Evolutionary conservation across 2,888 invertebrate genomes (phyloP), one percentile per base, ranked within the genome.

Genomic region (Drosophila kanekoi): DNA sequence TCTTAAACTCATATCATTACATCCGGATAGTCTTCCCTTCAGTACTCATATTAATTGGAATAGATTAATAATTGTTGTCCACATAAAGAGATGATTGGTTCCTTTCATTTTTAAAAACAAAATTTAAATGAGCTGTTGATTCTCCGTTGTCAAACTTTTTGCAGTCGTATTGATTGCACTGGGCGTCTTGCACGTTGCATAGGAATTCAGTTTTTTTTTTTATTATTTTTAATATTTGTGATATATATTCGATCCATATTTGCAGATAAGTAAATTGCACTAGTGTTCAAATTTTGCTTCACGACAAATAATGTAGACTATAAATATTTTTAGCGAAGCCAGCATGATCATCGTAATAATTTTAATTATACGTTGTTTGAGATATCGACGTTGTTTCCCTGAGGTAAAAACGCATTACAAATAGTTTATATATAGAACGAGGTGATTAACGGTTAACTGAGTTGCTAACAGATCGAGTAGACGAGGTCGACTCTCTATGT

Each of bases 231-330:
- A 38, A 20, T 32, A 61, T 54, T 68, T 62, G 16, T 35, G 10
- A 77, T 66, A 51, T 77, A 71, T 20, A 37, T 38, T 37, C 66
- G 67, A 77, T 62, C 71, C 63, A 68, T 67, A 79, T 79, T 83
- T 60, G 57, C 67, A 41, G 67, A 48, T 35, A 53, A 62, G 44
- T 60, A 48, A 47, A 72, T 67, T 33, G 43, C 67, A 64, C 32
- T 62, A 64, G 67, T 66, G 47, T 54, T 35, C 48, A 60, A 65
- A 48, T 67, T 71, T 67, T 63, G 70, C 28, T 35, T n/a, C 48
- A 62, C 47, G 23, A 38, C 65, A 14, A 53, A 37, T 18, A 35
- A 23, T 40, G 38, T 47, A 13, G 32, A 20, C 28, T 37, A 41
- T 4, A 14, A 9, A 16, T 71, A 23, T 56, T 41, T 20, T 41